These are phyloP conservation scores for Galbula dea DNA, from an alignment of 2,113 vertebrate species.

Conservation along the genomic window DNA sequence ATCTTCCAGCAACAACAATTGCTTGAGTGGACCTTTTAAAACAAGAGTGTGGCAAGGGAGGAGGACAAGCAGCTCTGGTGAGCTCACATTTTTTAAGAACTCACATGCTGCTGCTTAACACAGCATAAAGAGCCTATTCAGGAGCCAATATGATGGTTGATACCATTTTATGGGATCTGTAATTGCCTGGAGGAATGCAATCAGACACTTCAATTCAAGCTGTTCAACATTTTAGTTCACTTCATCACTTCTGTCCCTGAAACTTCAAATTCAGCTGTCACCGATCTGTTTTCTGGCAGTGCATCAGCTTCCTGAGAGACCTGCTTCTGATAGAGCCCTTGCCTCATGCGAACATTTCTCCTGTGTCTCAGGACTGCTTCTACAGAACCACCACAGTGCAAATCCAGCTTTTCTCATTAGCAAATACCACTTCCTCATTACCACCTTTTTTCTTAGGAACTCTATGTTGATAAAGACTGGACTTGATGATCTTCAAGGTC, in stretches of 20 bases:
- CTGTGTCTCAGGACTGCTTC: neutral
- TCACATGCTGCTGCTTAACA: neutral
- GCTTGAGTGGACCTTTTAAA: neutral
- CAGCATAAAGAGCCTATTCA: neutral
- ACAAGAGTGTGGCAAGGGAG: neutral
- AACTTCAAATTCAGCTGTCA: neutral
- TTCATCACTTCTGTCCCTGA: rapidly evolving
- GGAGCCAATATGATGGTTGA: neutral
- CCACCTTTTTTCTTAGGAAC: neutral
- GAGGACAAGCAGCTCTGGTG: neutral
- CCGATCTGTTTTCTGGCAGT: rapidly evolving
- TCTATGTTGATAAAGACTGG: neutral
- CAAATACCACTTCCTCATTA: neutral
- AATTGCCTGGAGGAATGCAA: neutral
- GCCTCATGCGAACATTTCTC: neutral
- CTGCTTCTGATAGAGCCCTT: neutral
- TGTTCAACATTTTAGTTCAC: neutral
- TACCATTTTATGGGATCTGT: neutral
- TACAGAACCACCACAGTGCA: neutral
- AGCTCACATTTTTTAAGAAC: neutral
- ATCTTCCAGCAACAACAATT: neutral
- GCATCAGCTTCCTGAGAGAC: neutral
- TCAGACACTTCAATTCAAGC: neutral
- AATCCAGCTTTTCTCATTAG: neutral
- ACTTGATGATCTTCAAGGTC: too few species aligned